These are phyloP conservation scores for Oxyteleia sp. DNA, from an alignment of 2,888 invertebrate species.

Conservation along the genomic window DNA sequence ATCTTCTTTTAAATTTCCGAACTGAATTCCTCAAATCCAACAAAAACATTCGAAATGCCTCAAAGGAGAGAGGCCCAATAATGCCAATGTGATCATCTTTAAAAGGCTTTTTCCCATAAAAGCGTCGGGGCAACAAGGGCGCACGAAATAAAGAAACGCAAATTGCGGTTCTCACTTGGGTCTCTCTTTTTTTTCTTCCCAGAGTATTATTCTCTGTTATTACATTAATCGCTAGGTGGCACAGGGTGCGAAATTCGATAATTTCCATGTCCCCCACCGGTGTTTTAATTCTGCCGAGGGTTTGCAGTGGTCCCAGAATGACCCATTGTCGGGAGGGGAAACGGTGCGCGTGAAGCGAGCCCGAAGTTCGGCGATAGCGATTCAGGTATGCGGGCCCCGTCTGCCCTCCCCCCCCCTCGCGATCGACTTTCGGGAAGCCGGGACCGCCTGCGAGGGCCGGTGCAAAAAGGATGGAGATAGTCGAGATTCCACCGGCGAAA, in stretches of 20 bases:
- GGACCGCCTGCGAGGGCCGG: constrained; percentile 42
- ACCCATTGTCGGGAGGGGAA: constrained; percentile 41
- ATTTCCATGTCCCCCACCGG: constrained; percentile 49
- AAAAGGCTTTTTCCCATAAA: constrained; percentile 30
- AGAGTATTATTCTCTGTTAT: constrained; percentile 44
- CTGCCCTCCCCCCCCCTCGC: constrained; percentile 26
- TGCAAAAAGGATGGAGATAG: constrained; percentile 43
- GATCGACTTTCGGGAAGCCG: constrained; percentile 64
- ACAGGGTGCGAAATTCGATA: constrained; percentile 52
- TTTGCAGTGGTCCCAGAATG: constrained; percentile 31
- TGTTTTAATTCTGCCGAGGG: constrained; percentile 42
- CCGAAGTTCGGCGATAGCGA: constrained; percentile 53
- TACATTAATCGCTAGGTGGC: constrained; percentile 47
- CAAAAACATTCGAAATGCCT: no score
- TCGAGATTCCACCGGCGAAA: constrained; percentile 59
- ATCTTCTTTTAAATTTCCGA: no score
- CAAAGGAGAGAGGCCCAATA: no score
- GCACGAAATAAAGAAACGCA: constrained; percentile 42
- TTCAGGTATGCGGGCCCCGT: constrained; percentile 66
- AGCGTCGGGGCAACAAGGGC: constrained; percentile 2
- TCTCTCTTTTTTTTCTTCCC: neutral
- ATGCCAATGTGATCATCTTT: no score
- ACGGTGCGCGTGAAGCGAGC: constrained; percentile 50
- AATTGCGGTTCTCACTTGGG: constrained; percentile 39
- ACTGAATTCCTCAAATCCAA: no score